A percentile compares a stretch with the other conserved stretches of the same genome.
These are phyloP conservation scores for Jacana jacana DNA, from an alignment of 2,113 vertebrate genomes.

Conservation along the genomic window DNA sequence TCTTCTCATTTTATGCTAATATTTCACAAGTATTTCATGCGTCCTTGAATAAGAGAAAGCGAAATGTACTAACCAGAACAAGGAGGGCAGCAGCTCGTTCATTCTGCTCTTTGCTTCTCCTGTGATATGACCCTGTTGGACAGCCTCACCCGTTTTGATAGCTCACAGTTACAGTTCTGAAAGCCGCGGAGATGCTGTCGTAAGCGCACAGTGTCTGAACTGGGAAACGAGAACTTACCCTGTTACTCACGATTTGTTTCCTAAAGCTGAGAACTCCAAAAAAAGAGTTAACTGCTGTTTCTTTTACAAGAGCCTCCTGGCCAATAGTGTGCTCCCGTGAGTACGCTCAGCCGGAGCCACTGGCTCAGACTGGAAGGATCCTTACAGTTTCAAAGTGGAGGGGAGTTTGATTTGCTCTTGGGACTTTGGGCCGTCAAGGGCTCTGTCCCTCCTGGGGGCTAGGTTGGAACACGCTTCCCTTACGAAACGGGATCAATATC, in stretches of 20 bases:
- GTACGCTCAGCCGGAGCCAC: background rate
- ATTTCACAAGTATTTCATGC: slow-evolving; percentile 86
- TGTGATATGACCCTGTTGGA: slow-evolving; percentile 67
- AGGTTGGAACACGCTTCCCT: slow-evolving; percentile 29
- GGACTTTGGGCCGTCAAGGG: background rate
- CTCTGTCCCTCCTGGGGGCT: slow-evolving; percentile 33
- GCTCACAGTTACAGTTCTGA: background rate
- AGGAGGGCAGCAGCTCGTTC: slow-evolving; percentile 67
- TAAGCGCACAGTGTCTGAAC: slow-evolving; percentile 67
- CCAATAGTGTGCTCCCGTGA: slow-evolving; percentile 66
- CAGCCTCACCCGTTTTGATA: slow-evolving; percentile 26
- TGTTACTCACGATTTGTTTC: background rate
- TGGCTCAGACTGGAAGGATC: slow-evolving; percentile 3
- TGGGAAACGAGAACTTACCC: background rate
- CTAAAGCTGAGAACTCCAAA: background rate
- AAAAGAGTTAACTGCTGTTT: background rate
- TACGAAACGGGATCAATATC: slow-evolving; percentile 31
- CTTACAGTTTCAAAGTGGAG: background rate
- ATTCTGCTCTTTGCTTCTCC: slow-evolving; percentile 75
- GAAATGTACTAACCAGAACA: slow-evolving; percentile 76
- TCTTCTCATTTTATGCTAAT: slow-evolving; percentile 74
- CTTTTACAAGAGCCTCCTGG: background rate
- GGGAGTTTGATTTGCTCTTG: background rate
- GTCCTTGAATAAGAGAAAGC: slow-evolving; percentile 73
- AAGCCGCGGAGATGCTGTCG: slow-evolving; percentile 39